Evolutionary conservation across 2,797 vertebrate species (phyloP), one percentile per base, ranked within the genome.

Genomic region (Sebastes reedi): DNA sequence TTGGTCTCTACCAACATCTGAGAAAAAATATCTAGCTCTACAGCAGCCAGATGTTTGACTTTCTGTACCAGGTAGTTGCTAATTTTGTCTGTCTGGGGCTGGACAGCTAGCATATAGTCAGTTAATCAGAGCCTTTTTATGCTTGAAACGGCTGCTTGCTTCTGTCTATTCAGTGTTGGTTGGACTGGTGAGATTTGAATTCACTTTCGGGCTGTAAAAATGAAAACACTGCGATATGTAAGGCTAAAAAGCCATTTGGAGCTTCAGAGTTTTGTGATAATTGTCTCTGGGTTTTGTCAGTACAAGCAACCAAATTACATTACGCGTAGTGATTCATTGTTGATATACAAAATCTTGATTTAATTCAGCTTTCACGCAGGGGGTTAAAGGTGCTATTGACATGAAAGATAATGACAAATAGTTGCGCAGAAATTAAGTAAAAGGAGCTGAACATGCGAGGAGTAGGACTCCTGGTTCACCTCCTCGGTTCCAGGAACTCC

Each of bases 401-500:
- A 3, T 54, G 14, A 34, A 20, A 34, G 46, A 52, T 11, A 32
- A 60, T 50, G 65, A 55, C 27, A 32, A 67, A 29, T 8, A 46
- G 66, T 71, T n/a, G 2, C 52, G 5, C 56, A 27, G 4, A 76
- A 71, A 77, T 54, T 10, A 58, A 66, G 39, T 80, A 16, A 66
- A 84, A 75, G 25, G 36, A 82, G 78, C 58, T 77, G 69, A 77
- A 81, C 72, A 78, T 66, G 68, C 27, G 64, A 67, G 72, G 59
- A 85, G 80, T 82, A 85, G 83, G 80, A 89, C 83, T 84, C 75
- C 81, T 82, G 80, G 72, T 89, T 90, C 88, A 86, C 83, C 88
- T 86, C 81, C 83, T 88, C 80, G 83, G 75, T 95, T 95, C 94
- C 93, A 91, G 94, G 93, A 95, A 95, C 91, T 91, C 89, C 84